These are phyloP conservation scores for Agelas oroides DNA, from an alignment of 37 sponge, comb jelly and placozoan species.

Conservation along the genomic window DNA sequence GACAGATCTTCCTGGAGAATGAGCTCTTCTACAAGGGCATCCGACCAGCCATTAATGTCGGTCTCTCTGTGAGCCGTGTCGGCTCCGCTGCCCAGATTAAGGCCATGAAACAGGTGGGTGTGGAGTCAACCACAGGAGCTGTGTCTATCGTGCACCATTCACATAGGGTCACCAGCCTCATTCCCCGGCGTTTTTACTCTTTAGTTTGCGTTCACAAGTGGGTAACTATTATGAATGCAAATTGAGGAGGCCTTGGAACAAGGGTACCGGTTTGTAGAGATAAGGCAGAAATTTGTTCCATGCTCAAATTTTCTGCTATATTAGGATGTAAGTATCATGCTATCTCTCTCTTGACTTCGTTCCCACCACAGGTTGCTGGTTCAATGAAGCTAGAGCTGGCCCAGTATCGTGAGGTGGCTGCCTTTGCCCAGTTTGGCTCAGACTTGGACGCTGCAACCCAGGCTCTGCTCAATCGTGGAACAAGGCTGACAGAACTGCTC, in stretches of 20 bases:
- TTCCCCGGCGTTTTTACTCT: not conserved
- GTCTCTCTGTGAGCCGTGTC: slow-evolving; percentile 98
- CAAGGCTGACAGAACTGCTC: slow-evolving; percentile 98
- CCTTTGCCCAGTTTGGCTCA: slow-evolving; percentile 99
- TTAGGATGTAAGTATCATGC: too few relatives aligned
- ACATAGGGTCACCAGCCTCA: not conserved
- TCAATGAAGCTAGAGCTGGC: slow-evolving; percentile 99
- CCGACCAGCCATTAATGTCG: slow-evolving; percentile 99
- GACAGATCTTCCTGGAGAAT: slow-evolving; percentile 98
- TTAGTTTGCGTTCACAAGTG: too few relatives aligned
- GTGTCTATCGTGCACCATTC: not conserved
- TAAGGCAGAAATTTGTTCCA: too few relatives aligned
- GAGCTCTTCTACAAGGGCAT: slow-evolving; percentile 99
- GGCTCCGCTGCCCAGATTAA: slow-evolving; percentile 99
- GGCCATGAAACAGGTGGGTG: slow-evolving; percentile 95
- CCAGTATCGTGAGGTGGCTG: slow-evolving; percentile 99
- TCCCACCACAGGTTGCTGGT: slow-evolving; percentile 99
- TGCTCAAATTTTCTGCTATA: not conserved
- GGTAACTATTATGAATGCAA: too few relatives aligned
- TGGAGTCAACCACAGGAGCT: too few relatives aligned
- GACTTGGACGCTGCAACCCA: slow-evolving; percentile 98
- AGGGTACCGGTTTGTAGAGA: too few relatives aligned
- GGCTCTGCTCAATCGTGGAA: slow-evolving; percentile 94
- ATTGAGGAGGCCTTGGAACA: too few relatives aligned
- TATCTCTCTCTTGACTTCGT: too few relatives aligned